phyloP scores from a whole-genome alignment of 2,888 invertebrate species.

The Trichopria drosophilae region DNA sequence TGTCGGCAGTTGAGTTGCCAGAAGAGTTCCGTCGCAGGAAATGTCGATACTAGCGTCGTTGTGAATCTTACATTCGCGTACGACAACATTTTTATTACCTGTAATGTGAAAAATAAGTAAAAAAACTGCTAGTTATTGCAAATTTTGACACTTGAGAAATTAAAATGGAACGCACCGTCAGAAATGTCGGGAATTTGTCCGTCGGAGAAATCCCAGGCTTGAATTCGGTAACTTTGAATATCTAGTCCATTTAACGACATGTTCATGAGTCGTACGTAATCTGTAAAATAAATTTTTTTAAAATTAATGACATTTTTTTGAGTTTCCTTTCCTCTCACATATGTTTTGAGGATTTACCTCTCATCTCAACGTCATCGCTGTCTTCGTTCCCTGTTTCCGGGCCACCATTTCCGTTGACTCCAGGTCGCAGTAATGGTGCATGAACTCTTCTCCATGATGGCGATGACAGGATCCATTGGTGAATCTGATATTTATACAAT shows the following conservation, averaged over 20 bases:
- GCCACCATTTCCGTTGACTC: conserved; percentile 32
- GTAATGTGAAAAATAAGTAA: conserved; percentile 40
- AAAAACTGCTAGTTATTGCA: background rate
- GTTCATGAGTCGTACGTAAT: conserved; percentile 43
- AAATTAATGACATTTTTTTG: background rate
- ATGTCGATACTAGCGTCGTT: conserved; percentile 86
- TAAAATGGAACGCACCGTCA: conserved; percentile 64
- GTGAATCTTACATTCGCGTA: conserved; percentile 79
- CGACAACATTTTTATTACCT: conserved; percentile 76
- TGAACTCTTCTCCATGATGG: conserved; percentile 31
- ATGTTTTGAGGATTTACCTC: conserved; percentile 37
- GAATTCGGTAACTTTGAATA: conserved; percentile 71
- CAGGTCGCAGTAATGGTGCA: conserved; percentile 18
- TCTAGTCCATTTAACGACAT: conserved; percentile 45
- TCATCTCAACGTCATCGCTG: conserved; percentile 48
- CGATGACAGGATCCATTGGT: conserved; percentile 37
- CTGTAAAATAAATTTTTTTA: conserved; percentile 28
- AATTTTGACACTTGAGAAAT: conserved; percentile 7
- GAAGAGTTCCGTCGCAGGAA: conserved; percentile 74
- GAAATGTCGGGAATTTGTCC: conserved; percentile 73
- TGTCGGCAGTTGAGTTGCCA: conserved; percentile 76
- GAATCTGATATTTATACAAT: conserved; percentile 30
- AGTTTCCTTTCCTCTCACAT: background rate
- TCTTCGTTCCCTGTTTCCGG: conserved; percentile 49
- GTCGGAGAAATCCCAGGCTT: conserved; percentile 80